A percentile compares a stretch with the other conserved stretches of the same genome.
phyloP scores from a whole-genome alignment of 2,888 invertebrate genomes.

The Megaustenia siamemsis region DNA sequence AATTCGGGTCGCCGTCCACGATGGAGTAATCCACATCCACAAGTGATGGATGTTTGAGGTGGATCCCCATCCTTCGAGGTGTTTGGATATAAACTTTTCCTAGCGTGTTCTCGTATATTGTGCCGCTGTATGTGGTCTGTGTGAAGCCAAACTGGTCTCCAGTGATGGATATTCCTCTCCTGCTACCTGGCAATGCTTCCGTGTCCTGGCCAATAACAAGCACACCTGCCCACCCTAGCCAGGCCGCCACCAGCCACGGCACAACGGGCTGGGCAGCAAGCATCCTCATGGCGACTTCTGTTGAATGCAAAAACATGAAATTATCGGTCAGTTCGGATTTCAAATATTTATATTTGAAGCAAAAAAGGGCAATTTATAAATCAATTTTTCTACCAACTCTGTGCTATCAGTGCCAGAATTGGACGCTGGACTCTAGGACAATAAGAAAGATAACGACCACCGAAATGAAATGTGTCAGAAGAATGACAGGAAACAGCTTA shows the following conservation, averaged over 20 bases:
- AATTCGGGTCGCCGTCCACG: slow-evolving; percentile 90
- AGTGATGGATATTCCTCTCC: not conserved
- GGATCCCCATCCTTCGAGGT: slow-evolving; percentile 89
- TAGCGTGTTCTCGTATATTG: slow-evolving; percentile 74
- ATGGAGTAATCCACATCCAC: slow-evolving; percentile 89
- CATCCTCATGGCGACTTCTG: slow-evolving; percentile 34
- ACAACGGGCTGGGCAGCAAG: slow-evolving; percentile 37
- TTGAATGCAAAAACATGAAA: too few species aligned
- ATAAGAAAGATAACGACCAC: too few species aligned
- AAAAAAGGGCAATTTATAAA: too few species aligned
- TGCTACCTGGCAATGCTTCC: not conserved
- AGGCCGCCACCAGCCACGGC: slow-evolving; percentile 41
- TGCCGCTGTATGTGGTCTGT: slow-evolving; percentile 74
- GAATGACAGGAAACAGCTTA: too few species aligned
- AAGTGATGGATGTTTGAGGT: slow-evolving; percentile 79
- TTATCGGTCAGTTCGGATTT: too few species aligned
- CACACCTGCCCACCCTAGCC: not conserved
- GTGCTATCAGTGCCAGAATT: too few species aligned
- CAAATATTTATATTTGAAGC: too few species aligned
- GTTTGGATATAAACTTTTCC: slow-evolving; percentile 90
- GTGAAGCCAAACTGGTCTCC: slow-evolving; percentile 67
- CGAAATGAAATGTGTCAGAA: too few species aligned
- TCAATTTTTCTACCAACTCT: too few species aligned
- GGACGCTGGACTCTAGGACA: too few species aligned
- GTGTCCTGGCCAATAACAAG: not conserved